Conservation (phyloP, 2,888 invertebrate genomes). For the Terebella lapidaria region DNA sequence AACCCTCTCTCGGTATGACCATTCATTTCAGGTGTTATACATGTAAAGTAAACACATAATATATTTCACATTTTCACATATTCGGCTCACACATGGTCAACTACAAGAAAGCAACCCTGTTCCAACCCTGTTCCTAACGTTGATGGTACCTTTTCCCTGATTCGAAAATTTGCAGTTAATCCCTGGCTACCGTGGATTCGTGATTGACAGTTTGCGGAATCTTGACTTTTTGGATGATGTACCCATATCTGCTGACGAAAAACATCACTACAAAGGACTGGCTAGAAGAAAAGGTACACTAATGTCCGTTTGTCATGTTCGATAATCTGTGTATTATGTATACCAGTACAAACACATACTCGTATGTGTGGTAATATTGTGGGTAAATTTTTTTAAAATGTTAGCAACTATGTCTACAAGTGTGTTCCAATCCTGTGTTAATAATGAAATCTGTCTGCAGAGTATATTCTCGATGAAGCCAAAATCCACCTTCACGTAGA, state of each 20-base stretch:
- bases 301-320: neutral
- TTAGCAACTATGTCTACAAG: no score
- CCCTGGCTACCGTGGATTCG: constrained; percentile 50
- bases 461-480: constrained; percentile 45
- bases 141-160: no score
- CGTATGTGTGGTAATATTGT: neutral
- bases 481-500: constrained; percentile 37
- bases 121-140: no score
- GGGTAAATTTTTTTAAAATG: neutral
- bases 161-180: constrained; percentile 42
- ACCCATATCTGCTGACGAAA: constrained; percentile 49
- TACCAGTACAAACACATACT: no score
- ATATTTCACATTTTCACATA: no score
- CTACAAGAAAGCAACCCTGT: no score
- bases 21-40: no score
- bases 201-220: constrained; percentile 44
- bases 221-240: constrained; percentile 47
- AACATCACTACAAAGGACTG: constrained; percentile 45
- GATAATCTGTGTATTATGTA: neutral
- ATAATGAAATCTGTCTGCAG: no score
- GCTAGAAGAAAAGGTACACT: constrained; percentile 46
- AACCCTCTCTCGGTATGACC: constrained; percentile 48
- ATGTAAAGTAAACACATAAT: no score
- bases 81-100: no score
- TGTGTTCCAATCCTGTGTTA: no score